Evolutionary conservation across 2,888 invertebrate genomes (phyloP).

Genomic region (Dioctria rufipes): DNA sequence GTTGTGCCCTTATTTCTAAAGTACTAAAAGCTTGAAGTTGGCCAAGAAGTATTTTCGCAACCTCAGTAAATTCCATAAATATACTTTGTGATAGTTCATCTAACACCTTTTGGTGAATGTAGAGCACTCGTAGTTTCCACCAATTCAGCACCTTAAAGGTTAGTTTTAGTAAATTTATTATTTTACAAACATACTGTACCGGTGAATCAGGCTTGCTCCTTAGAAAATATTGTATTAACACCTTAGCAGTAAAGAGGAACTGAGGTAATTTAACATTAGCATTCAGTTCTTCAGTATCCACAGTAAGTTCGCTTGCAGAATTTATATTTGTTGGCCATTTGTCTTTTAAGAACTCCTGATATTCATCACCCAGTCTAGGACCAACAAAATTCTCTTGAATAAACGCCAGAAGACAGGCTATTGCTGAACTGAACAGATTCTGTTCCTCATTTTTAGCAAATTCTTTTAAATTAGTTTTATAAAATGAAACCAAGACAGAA

Average conservation of each 20-base stretch:
- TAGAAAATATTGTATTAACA: no score
- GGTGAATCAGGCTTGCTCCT: slow-evolving; percentile 57
- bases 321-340: slow-evolving; percentile 72
- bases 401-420: slow-evolving; percentile 80
- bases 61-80: slow-evolving; percentile 70
- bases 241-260: slow-evolving; percentile 64
- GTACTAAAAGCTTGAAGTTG: slow-evolving; percentile 66
- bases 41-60: slow-evolving; percentile 61
- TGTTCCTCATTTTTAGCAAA: slow-evolving; percentile 39
- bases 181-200: background rate
- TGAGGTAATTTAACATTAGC: slow-evolving; percentile 76
- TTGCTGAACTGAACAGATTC: slow-evolving; percentile 70
- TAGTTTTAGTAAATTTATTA: slow-evolving; percentile 43
- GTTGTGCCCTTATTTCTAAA: slow-evolving; percentile 70
- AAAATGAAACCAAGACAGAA: background rate
- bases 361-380: slow-evolving; percentile 73
- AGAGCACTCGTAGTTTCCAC: slow-evolving; percentile 84
- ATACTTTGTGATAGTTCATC: slow-evolving; percentile 83
- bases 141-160: slow-evolving; percentile 63
- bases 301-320: slow-evolving; percentile 69
- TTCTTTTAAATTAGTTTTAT: background rate
- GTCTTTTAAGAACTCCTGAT: slow-evolving; percentile 70
- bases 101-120: slow-evolving; percentile 82
- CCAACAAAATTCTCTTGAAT: slow-evolving; percentile 89
- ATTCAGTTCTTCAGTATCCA: slow-evolving; percentile 80